These are phyloP conservation scores for Camponotus fellah DNA, from an alignment of 2,888 invertebrate genomes.

Conservation along the genomic window DNA sequence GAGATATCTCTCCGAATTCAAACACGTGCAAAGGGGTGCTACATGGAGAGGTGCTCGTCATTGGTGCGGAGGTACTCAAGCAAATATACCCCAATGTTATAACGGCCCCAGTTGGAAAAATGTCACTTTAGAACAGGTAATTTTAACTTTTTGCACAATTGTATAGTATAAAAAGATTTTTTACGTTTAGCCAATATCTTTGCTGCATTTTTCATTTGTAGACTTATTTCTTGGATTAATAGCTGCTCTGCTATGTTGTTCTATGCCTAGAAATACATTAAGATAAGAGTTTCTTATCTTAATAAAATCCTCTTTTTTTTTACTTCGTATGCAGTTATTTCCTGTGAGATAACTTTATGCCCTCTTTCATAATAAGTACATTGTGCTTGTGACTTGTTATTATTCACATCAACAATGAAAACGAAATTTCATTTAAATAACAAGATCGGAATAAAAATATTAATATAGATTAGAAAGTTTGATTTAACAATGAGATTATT, in stretches of 20 bases:
- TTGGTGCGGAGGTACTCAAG: constrained; percentile 89
- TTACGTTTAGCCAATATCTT: neutral
- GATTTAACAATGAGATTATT: constrained; percentile 44
- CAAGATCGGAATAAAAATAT: neutral
- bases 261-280: constrained; percentile 62
- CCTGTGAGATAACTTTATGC: constrained; percentile 15
- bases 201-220: neutral
- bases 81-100: constrained; percentile 95
- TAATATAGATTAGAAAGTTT: neutral
- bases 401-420: neutral
- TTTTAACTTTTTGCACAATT: neutral
- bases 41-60: constrained; percentile 95
- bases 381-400: constrained; percentile 19
- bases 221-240: constrained; percentile 3
- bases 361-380: constrained; percentile 29
- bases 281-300: constrained; percentile 56
- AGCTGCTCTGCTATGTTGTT: constrained; percentile 45
- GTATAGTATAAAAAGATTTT: neutral
- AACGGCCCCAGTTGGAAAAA: constrained; percentile 94
- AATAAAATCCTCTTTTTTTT: constrained; percentile 20
- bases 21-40: constrained; percentile 98
- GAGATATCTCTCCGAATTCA: constrained; percentile 97
- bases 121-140: constrained; percentile 91
- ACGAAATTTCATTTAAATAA: neutral
- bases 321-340: neutral